Evolutionary conservation across 2,888 invertebrate species (phyloP).

Genomic region (Nebria salina): DNA sequence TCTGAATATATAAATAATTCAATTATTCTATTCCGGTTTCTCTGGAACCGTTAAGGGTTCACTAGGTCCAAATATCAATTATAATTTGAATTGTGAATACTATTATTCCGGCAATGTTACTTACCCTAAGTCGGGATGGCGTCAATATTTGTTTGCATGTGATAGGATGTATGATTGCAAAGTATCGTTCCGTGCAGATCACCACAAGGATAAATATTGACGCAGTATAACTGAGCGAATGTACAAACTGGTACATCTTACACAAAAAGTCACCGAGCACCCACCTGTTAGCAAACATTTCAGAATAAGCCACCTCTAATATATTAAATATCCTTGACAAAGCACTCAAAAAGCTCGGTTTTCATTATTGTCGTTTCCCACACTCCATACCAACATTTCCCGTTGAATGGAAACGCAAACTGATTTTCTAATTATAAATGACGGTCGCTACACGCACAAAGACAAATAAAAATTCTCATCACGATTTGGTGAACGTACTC

Average conservation of each 20-base stretch:
- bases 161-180: constrained; percentile 86
- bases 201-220: constrained; percentile 90
- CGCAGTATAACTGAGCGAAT: constrained; percentile 88
- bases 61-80: too few relatives aligned
- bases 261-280: constrained; percentile 86
- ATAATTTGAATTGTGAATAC: too few relatives aligned
- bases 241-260: constrained; percentile 90
- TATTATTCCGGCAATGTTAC: constrained; percentile 54
- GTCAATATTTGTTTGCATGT: constrained; percentile 86
- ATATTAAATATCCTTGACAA: too few relatives aligned
- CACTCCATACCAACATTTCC: too few relatives aligned
- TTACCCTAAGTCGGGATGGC: constrained; percentile 77
- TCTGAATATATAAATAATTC: too few relatives aligned
- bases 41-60: too few relatives aligned
- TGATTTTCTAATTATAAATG: too few relatives aligned
- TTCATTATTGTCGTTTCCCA: too few relatives aligned
- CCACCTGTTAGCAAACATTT: constrained; percentile 71
- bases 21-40: too few relatives aligned
- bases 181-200: constrained; percentile 86
- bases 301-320: background rate
- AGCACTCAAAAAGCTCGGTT: too few relatives aligned
- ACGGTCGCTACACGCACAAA: constrained; percentile 17
- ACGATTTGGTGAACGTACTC: background rate
- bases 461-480: background rate
- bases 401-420: background rate